These are phyloP conservation scores for Mionectes olivaceus DNA, from an alignment of 2,797 vertebrate species.

Conservation along the genomic window DNA sequence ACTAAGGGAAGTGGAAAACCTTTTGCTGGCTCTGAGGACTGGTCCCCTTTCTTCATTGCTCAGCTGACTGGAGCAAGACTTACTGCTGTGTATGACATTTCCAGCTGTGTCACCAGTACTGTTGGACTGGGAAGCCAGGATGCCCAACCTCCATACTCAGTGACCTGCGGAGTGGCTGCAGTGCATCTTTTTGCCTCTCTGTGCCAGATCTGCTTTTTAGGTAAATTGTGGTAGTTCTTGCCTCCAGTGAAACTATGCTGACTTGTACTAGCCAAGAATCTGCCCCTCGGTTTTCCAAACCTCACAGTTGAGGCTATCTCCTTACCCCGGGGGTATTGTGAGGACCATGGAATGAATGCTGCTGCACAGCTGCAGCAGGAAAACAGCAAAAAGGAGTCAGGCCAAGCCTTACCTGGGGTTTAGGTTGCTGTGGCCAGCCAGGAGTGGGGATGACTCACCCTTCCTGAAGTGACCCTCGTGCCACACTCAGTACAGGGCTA, in stretches of 20 bases:
- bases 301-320: accelerated
- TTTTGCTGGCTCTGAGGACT: neutral
- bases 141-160: neutral
- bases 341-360: accelerated
- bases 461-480: accelerated
- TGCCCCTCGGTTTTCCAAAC: neutral
- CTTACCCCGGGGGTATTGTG: accelerated
- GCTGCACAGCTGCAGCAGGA: neutral
- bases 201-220: neutral
- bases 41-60: neutral
- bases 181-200: neutral
- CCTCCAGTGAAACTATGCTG: neutral
- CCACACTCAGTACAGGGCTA: neutral
- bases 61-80: neutral
- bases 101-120: neutral
- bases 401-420: neutral
- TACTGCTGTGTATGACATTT: neutral
- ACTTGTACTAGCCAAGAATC: neutral
- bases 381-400: neutral
- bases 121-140: neutral
- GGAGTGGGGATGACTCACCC: neutral
- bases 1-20: neutral
- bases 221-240: neutral
- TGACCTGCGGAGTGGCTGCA: neutral
- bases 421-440: neutral